Evolutionary conservation across 2,113 vertebrate genomes (phyloP).

Genomic region (Vicugna pacos): DNA sequence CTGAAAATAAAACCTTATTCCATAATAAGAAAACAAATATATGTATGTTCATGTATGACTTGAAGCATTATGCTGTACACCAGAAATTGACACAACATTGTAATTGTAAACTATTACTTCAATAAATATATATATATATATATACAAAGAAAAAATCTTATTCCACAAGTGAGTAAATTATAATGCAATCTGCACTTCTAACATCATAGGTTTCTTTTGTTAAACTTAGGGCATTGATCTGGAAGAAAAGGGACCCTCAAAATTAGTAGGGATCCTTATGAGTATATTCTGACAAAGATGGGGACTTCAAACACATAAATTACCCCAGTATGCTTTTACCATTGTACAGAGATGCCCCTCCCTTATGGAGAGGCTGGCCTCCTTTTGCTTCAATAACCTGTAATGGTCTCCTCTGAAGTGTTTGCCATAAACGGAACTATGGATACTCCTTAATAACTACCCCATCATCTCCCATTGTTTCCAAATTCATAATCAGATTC

Average conservation of each 20-base stretch:
- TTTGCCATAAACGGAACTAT: not conserved
- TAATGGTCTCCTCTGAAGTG: not conserved
- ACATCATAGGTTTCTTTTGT: not conserved
- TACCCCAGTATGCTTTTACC: not conserved
- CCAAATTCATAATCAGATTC: conserved; percentile 6
- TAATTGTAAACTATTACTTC: too few species aligned
- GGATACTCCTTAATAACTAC: not conserved
- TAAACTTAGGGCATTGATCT: not conserved
- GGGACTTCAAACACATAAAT: not conserved
- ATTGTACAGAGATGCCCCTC: not conserved
- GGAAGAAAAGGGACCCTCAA: not conserved
- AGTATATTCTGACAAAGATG: not conserved
- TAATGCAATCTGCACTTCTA: not conserved
- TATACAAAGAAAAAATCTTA: not conserved
- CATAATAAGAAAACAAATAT: not conserved
- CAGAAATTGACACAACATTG: too few species aligned
- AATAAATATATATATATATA: too few species aligned
- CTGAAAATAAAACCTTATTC: not conserved
- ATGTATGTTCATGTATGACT: too few species aligned
- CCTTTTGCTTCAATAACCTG: not conserved
- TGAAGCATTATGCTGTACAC: too few species aligned
- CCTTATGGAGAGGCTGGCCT: not conserved
- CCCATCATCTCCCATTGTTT: not conserved
- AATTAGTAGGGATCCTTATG: not conserved
- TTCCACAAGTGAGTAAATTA: not conserved